Evolutionary conservation across 2,113 vertebrate species (phyloP), one percentile per base, ranked within the genome.

Genomic region (Xiphias gladius): DNA sequence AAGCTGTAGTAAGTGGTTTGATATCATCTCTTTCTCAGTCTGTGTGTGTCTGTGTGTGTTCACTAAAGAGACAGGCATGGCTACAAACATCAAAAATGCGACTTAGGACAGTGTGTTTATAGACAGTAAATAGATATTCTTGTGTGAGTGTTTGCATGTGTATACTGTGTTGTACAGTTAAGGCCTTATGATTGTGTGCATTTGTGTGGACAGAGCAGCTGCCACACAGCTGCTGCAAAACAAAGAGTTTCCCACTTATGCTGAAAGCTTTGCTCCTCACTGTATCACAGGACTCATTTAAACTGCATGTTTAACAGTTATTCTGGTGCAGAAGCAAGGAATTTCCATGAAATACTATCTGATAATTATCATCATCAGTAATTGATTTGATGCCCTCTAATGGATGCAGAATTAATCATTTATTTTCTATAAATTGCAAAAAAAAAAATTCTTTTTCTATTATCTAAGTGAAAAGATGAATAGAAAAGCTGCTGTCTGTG

Each of bases 151-250:
- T 82, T 79, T 86, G 69, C 0, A 1, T 84, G 50, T 43, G 39
- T 52, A 37, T 39, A n/a, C 12, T 75, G 28, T 46, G 22, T 24
- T 80, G 59, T 63, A 35, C 63, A 73, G 67, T 81, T 16, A 66
- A 64, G 26, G 39, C 35, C 11, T 55, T 71, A 7, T 63, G 54
- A 50, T 22, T 73, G 76, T 86, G 76, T 78, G 80, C 72, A 10
- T 83, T 37, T 70, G 63, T 86, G 83, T 76, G 74, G 28, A 67
- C 52, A 73, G 72, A 82, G 82, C 79, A 79, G 81, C 89, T 77
- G 82, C 46, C 16, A 20, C 35, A 50, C 88, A 87, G 81, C 84
- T 91, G 90, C 85, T 81, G n/a, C 58, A 82, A 54, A 91, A 70
- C 86, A 93, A 91, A 92, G 90, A 86, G 19, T 37, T 80, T 43